Conservation (phyloP, 2,797 vertebrate genomes). For the Atherinosoma microstoma region DNA sequence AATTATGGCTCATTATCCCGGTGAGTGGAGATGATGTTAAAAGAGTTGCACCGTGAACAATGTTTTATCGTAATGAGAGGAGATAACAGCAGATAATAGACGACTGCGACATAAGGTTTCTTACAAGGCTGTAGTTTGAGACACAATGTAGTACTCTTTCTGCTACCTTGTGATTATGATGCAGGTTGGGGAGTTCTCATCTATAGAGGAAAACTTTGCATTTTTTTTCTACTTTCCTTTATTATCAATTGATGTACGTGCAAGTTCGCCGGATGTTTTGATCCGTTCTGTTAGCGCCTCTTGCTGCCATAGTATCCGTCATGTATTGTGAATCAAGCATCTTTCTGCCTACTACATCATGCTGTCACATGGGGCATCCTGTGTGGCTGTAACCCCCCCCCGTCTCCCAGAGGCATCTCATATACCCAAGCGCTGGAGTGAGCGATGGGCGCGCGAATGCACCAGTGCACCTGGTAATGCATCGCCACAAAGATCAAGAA, state of each 20-base stretch:
- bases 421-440: conserved; percentile 61
- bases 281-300: conserved; percentile 37
- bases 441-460: conserved; percentile 77
- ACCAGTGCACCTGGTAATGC: conserved; percentile 79
- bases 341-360: conserved; percentile 68
- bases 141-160: conserved; percentile 55
- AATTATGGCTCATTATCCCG: conserved; percentile 78
- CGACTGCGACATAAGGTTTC: conserved; percentile 53
- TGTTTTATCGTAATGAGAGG: conserved; percentile 67
- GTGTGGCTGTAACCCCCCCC: conserved; percentile 50
- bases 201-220: conserved; percentile 1
- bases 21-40: conserved; percentile 70
- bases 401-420: conserved; percentile 46
- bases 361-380: conserved; percentile 63
- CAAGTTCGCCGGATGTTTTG: conserved; percentile 23
- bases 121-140: conserved; percentile 51
- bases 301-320: conserved; percentile 30
- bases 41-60: conserved; percentile 56
- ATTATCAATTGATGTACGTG: neutral
- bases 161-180: conserved; percentile 51
- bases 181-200: conserved; percentile 19
- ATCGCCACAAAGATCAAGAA: conserved; percentile 77
- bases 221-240: conserved; percentile 1
- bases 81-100: conserved; percentile 67
- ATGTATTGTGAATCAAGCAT: conserved; percentile 60